Evolutionary conservation across 2,888 invertebrate species (phyloP), one percentile per base, ranked within the genome.

Genomic region (Cybosia mesomella): DNA sequence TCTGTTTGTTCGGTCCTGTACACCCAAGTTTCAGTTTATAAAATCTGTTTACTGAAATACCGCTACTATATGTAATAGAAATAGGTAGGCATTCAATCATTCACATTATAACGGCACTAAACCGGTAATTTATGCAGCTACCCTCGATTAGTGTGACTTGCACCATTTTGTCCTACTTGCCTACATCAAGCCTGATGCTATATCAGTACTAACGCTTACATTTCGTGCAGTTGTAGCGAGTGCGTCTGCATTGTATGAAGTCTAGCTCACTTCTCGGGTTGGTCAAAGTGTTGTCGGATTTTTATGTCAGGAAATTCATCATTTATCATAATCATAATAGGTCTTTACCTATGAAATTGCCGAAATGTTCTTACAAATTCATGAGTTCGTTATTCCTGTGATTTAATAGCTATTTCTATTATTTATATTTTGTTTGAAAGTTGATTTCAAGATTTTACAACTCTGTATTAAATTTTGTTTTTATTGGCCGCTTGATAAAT

Each of bases 101-200:
- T 24, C 79, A 75, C 71, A 74, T 77, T 73, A 75, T 87, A 87
- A 87, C 86, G 87, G 86, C 63, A 60, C 34, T 62, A 67, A 77
- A 81, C 85, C 86, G 85, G 82, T 85, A 86, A 77, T 68, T 70
- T 68, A 73, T 58, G 74, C 80, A 69, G 77, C 79, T 78, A 79
- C 80, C 87, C 82, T 80, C 77, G 55, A 57, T 64, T 58, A 70
- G 53, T 70, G 64, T 53, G 58, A 60, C 88, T 89, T 83, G 87
- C 86, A 87, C 86, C 77, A 69, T 60, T 77, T 2, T 88, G 87
- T 83, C 88, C 89, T 80, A 88, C 85, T 64, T 55, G 55, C 64
- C 64, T 57, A 57, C 64, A 39, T 64, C 36, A 24, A 39, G 62
- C 43, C 39, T 21, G n/a, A 13, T n/a, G 24, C 43, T 24, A 43